Base-by-base conservation (phyloP, 2,113 vertebrate genomes). In the Equus quagga region DNA sequence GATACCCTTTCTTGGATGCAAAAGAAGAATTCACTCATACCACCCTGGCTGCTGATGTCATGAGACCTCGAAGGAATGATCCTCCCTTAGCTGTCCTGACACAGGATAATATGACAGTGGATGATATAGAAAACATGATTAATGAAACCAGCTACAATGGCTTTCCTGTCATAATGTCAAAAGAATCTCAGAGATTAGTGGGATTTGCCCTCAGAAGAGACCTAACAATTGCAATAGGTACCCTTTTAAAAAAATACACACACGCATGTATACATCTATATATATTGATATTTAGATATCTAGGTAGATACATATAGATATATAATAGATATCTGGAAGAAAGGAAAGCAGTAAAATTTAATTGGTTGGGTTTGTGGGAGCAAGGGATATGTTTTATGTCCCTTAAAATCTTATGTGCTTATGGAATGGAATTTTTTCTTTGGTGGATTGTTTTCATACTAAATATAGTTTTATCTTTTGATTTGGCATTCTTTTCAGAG, bases 21-120 rank as follows among this genome's bases (percentile, higher is more conserved):
- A 99, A 99, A 98, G 99, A 99, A 98, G 99, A 99, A 64, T 99
- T 99, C 97, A 99, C 99, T 3, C 99, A 99, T 98, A 99, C 99
- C 36, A 99, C 99, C 0, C 98, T 99, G 97, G 99, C 99, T 54
- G 98, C 99, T 33, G 99, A 99, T 18, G 99, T 99, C 98, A 99
- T 99, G 99, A 99, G 99, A 81, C 99, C 99, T 2, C 98, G 99
- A 10, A 99, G 99, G 70, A 99, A 97, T 0, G 99, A 99, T 90
- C 99, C 99, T 0, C 99, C 99, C 0, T 82, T 99, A 41, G 99
- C 99, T 0, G 99, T 99, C 96, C 99, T 99, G 80, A 99, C 99
- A 0, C 99, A 99, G 98, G 99, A 99, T 56, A 99, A 99, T 90
- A 99, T 99, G 99, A 99, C 99, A 0, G 99, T 99, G 0, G 99